These are phyloP conservation scores for Aleiodes sp. DNA, from an alignment of 1,140 invertebrate genomes.

Conservation along the genomic window DNA sequence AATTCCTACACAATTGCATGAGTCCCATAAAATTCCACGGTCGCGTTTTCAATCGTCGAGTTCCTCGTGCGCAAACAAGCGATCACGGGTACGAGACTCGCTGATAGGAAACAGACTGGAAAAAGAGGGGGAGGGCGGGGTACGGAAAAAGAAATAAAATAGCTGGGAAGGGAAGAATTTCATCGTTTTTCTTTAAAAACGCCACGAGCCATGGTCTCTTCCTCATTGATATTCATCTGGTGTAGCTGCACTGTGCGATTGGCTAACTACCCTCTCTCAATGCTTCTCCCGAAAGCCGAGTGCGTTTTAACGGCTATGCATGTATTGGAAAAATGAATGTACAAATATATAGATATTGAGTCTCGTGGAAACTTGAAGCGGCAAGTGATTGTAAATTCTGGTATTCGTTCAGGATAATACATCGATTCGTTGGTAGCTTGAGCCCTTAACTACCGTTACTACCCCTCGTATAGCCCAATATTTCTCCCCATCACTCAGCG, in stretches of 20 bases:
- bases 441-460: constrained; percentile 39
- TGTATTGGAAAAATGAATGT: not conserved
- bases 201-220: constrained; percentile 49
- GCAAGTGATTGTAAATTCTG: constrained; percentile 15
- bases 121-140: not conserved
- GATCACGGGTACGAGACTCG: constrained; percentile 38
- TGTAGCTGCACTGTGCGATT: constrained; percentile 57
- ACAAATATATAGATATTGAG: constrained; percentile 1
- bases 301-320: constrained; percentile 21
- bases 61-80: constrained; percentile 50
- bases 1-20: constrained; percentile 1
- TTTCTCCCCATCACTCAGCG: constrained; percentile 52
- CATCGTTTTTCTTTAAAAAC: constrained; percentile 60
- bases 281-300: not conserved
- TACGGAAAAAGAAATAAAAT: constrained; percentile 12
- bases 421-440: constrained; percentile 57
- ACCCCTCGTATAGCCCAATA: constrained; percentile 36
- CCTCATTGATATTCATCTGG: constrained; percentile 64
- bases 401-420: constrained; percentile 55
- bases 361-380: not conserved
- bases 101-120: constrained; percentile 18
- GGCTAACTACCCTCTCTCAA: constrained; percentile 55
- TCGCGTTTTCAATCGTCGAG: constrained; percentile 15
- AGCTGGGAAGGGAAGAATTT: constrained; percentile 35
- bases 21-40: constrained; percentile 8